Conservation (phyloP, 92 coral and sea anemone species). For the Paramuricea clavata region DNA sequence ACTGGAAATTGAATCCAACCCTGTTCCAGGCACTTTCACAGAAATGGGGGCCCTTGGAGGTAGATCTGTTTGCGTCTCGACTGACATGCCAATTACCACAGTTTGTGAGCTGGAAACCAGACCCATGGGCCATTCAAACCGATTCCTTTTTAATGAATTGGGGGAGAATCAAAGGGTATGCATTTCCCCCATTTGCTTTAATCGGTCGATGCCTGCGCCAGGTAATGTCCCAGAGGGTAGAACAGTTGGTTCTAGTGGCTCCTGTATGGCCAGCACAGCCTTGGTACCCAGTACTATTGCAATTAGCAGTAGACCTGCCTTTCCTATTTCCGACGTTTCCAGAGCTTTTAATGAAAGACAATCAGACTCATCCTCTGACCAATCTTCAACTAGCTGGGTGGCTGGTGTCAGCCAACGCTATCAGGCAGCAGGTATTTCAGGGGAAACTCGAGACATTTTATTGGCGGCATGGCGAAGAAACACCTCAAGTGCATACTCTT, state of each 20-base stretch:
- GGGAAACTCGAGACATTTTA: slow-evolving; percentile 3
- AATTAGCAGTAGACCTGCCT: background rate
- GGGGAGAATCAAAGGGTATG: background rate
- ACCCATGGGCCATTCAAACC: background rate
- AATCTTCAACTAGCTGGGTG: background rate
- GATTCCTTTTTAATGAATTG: background rate
- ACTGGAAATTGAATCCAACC: slow-evolving; percentile 11
- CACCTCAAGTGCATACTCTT: slow-evolving; percentile 11
- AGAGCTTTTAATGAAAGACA: slow-evolving; percentile 27
- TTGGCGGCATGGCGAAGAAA: slow-evolving; percentile 23
- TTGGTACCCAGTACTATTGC: slow-evolving; percentile 17
- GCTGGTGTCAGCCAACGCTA: background rate
- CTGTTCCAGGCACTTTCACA: background rate
- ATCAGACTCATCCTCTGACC: background rate
- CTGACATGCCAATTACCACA: slow-evolving; percentile 7
- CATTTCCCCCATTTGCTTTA: slow-evolving; percentile 28
- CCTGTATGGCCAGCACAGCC: slow-evolving; percentile 30
- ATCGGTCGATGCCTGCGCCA: slow-evolving; percentile 9
- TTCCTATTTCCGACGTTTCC: background rate
- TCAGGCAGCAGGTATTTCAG: slow-evolving; percentile 8
- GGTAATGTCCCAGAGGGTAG: slow-evolving; percentile 8
- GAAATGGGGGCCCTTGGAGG: slow-evolving; percentile 29
- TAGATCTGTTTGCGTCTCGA: slow-evolving; percentile 29
- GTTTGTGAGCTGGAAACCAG: slow-evolving; percentile 29
- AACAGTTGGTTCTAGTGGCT: background rate